A percentile compares a stretch with the other conserved stretches of the same genome.
phyloP scores from a whole-genome alignment of 2,888 invertebrate species.

The Drosophila mettleri region DNA sequence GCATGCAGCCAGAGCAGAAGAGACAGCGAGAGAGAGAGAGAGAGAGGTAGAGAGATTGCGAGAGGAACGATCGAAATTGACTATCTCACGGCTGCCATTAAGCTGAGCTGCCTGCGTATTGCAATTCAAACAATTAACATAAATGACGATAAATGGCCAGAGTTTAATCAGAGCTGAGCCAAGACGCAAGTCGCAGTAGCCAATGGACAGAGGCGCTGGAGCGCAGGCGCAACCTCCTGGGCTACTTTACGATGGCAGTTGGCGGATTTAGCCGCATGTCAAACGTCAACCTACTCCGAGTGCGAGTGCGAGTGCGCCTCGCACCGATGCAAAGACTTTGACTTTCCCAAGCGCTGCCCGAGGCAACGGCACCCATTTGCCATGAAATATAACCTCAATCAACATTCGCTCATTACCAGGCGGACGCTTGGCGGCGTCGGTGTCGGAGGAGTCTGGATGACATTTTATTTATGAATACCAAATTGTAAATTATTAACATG shows the following conservation, averaged over 20 bases:
- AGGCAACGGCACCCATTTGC: constrained; percentile 70
- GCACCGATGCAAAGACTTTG: constrained; percentile 32
- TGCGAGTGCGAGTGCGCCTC: constrained; percentile 42
- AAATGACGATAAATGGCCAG: constrained; percentile 74
- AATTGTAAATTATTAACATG: constrained; percentile 85
- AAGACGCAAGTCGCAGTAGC: constrained; percentile 17
- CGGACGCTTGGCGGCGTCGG: constrained; percentile 18
- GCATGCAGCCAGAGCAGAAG: neutral
- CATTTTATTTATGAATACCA: constrained; percentile 85
- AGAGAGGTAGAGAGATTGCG: neutral
- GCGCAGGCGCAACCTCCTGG: constrained; percentile 55
- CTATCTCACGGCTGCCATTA: constrained; percentile 35
- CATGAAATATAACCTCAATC: constrained; percentile 84
- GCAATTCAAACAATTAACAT: constrained; percentile 73
- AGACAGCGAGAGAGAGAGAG: neutral
- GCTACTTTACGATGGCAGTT: constrained; percentile 47
- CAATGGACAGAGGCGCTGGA: constrained; percentile 5
- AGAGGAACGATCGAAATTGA: neutral
- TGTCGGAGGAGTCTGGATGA: constrained; percentile 70
- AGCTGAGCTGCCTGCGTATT: constrained; percentile 45
- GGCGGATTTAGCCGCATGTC: constrained; percentile 63
- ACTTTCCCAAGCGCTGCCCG: constrained; percentile 61
- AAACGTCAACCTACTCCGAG: constrained; percentile 66
- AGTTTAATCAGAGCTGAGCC: constrained; percentile 69
- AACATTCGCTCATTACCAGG: constrained; percentile 82